Conservation (phyloP, 30 jellyfish, hydroid and myxozoan species). For the Cassiopea andromeda region DNA sequence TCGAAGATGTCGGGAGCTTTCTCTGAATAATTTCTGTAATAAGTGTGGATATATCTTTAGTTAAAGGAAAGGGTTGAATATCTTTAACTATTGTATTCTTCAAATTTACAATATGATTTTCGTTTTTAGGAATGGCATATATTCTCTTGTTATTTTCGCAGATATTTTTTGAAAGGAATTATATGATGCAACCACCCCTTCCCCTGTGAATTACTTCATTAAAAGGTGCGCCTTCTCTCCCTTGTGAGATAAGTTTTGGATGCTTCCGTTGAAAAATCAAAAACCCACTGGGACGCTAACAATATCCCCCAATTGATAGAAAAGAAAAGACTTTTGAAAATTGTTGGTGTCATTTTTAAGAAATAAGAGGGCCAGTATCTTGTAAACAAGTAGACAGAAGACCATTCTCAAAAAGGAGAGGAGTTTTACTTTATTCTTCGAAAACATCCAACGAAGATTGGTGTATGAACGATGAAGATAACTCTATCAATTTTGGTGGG, state of each 20-base stretch:
- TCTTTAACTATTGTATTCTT: no score
- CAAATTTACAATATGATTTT: no score
- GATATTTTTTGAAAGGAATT: neutral
- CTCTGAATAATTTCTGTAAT: no score
- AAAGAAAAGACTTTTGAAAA: neutral
- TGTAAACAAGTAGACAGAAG: neutral
- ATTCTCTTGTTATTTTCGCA: neutral
- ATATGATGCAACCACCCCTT: neutral
- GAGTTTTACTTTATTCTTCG: neutral
- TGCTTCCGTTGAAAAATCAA: no score
- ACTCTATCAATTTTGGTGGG: neutral
- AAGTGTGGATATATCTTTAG: no score
- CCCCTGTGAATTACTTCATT: neutral
- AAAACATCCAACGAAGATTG: neutral
- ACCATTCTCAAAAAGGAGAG: neutral
- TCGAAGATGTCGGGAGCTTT: no score
- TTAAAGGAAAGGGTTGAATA: no score
- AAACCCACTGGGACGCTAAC: neutral
- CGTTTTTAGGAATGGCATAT: no score
- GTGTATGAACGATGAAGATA: neutral
- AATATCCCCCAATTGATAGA: neutral
- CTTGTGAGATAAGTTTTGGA: neutral
- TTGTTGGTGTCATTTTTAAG: neutral
- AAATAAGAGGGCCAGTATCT: neutral
- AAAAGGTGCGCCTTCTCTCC: neutral